Base-by-base conservation (phyloP, 2,113 vertebrate genomes). In the Greenwoodochromis staneri region DNA sequence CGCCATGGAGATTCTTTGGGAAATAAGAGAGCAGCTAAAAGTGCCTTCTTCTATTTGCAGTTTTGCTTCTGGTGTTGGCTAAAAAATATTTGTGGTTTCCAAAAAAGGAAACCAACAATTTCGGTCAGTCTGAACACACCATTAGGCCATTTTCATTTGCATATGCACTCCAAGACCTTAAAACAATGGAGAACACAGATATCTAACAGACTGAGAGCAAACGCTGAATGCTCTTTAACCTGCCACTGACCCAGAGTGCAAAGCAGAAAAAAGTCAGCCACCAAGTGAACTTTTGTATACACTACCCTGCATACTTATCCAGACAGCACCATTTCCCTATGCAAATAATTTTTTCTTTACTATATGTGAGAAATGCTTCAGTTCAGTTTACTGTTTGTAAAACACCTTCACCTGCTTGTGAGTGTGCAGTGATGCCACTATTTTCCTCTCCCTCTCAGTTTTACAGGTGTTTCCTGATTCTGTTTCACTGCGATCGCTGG, bases 391-490 rank as follows among this genome's bases (percentile, higher is more conserved):
- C 61, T 49, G 42, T 29, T 49, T 76, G 16, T 29, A 76, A 76
- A 76, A 45, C 21, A 47, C 24, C 69, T 76, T 29, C 21, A 4
- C 6, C 27, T 57, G n/a, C 8, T 36, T 27, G 34, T 16, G 34
- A 9, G 9, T 40, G 12, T 29, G 53, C n/a, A 40, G 34, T 57
- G 34, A 40, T 82, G 27, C 16, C 80, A 57, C 54, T 29, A 19
- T 12, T 31, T 24, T 21, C 66, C 14, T 88, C 49, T 45, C 55
- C 84, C 66, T 90, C 91, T 80, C 92, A 97, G 97, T 97, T 97
- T 94, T 97, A 97, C 95, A 97, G 94, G 92, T 98, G 97, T 91
- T 98, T 97, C 95, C 94, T 97, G 69, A 91, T 94, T 78, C 92
- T 97, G 85, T 97, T 97, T 87, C 96, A 94, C 81, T 97, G 97